Evolutionary conservation across 2,797 vertebrate species (phyloP).

Genomic region (Pitangus sulphuratus): DNA sequence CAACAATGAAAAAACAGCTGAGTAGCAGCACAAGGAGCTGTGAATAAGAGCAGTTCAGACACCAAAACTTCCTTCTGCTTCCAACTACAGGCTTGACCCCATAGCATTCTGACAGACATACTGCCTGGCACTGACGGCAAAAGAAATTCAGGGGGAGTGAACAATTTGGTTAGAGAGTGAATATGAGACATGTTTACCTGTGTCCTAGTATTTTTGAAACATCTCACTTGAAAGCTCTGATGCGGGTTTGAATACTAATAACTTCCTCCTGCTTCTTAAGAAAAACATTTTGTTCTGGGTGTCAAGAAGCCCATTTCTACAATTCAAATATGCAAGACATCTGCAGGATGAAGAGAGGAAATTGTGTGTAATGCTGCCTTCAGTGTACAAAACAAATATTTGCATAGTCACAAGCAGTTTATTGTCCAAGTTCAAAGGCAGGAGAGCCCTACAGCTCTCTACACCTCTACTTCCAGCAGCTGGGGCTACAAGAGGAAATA

Average conservation of each 20-base stretch:
- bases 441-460: background rate
- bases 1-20: fast-evolving
- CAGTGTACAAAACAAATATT: conserved; percentile 15
- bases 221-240: conserved; percentile 2
- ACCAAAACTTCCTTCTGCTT: background rate
- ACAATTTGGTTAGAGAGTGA: background rate
- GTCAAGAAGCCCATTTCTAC: background rate
- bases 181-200: background rate
- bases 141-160: background rate
- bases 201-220: background rate
- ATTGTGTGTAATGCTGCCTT: background rate
- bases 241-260: background rate
- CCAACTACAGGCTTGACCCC: background rate
- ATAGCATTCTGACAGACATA: background rate
- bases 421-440: conserved; percentile 19
- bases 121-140: background rate
- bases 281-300: conserved; percentile 33
- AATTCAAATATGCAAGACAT: conserved; percentile 24
- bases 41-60: background rate
- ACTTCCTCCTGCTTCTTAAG: background rate
- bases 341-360: background rate
- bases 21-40: background rate
- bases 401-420: background rate
- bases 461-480: conserved; percentile 4
- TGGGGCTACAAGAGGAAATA: background rate